phyloP scores from a whole-genome alignment of 92 coral and sea anemone genomes.

The Siderastrea siderea region DNA sequence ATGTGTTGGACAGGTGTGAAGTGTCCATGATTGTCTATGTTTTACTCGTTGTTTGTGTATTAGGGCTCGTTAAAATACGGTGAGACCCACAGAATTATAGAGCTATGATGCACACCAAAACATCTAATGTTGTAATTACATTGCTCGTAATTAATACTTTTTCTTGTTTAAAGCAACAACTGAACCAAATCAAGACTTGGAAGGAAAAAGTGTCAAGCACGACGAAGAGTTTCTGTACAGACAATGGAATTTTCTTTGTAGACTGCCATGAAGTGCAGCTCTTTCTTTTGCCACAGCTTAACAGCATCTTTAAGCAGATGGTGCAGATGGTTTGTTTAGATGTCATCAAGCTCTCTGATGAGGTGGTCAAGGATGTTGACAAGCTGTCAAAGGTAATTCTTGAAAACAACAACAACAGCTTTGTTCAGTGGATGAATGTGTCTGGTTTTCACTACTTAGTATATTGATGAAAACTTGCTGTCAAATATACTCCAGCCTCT shows the following conservation, averaged over 20 bases:
- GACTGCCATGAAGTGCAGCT: constrained; percentile 85
- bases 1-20: no score
- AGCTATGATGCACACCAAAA: no score
- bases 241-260: constrained; percentile 91
- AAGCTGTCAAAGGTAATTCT: constrained; percentile 76
- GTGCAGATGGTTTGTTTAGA: constrained; percentile 85
- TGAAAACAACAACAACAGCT: no score
- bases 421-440: no score
- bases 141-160: background rate
- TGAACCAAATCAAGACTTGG: constrained; percentile 90
- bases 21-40: no score
- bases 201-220: constrained; percentile 80
- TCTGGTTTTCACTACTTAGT: no score
- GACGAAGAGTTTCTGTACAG: constrained; percentile 84
- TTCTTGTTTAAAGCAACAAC: constrained; percentile 73
- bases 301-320: constrained; percentile 83
- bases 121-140: background rate
- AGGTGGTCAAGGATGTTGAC: constrained; percentile 74
- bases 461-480: no score
- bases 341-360: constrained; percentile 79
- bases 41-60: no score
- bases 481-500: no score
- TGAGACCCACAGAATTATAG: no score
- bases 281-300: constrained; percentile 74
- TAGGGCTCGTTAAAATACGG: no score